Base-by-base conservation (phyloP, 2,888 invertebrate genomes). In the Pheosia gnoma region DNA sequence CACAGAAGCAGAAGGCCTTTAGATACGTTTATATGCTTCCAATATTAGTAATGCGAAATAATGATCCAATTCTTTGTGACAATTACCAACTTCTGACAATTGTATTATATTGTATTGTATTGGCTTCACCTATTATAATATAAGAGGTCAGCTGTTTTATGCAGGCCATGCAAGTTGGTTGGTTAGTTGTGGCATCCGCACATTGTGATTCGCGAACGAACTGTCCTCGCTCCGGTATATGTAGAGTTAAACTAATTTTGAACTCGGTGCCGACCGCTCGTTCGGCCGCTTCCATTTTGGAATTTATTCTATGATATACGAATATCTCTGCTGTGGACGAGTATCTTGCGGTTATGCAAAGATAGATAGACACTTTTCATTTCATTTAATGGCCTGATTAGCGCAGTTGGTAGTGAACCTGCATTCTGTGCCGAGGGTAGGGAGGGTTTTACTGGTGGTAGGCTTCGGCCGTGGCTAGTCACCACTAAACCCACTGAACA, bases 191-290 rank as follows among this genome's bases (percentile, higher is more conserved):
- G 60, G 61, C 57, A 58, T 59, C 57, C 57, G 60, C 54, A 68
- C 37, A 59, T 62, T 67, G 60, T 61, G 66, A 68, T 66, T 67
- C 63, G 63, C 59, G 53, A 62, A 65, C 60, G 45, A 57, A 67
- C 61, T 66, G 58, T 56, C 59, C 53, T 45, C 49, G 41, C 52
- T 37, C 52, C 57, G 61, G 62, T 62, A 61, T 62, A 61, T 61
- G 63, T 57, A 55, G 39, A 38, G 49, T 58, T 54, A 62, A 74
- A 68, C 65, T 66, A 65, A 72, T 72, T 75, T 75, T 61, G 62
- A 72, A 65, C 66, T 66, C 64, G 53, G 59, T 58, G 13, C 43
- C 52, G 45, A 63, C 52, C 41, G 62, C 57, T 57, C 61, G 37
- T 52, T 57, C 25, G 49, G 25, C 47, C 38, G 13, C 39, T 54